A percentile compares a stretch with the other conserved stretches of the same genome.
Conservation (phyloP, 2,888 invertebrate genomes). For the Eilema sororculum region DNA sequence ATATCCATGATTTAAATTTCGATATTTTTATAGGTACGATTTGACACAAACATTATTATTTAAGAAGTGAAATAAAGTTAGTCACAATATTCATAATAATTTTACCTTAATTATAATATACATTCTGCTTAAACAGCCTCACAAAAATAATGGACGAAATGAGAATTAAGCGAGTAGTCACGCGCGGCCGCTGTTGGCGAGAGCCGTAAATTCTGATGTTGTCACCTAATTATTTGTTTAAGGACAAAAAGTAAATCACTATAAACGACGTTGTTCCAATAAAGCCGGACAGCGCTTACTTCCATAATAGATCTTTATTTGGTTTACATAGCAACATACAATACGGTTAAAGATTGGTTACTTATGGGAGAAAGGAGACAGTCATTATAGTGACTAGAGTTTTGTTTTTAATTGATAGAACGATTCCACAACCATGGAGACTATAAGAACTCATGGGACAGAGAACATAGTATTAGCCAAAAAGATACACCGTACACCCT, state of each 20-base stretch:
- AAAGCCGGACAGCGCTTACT: background rate
- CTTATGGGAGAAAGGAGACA: too few species aligned
- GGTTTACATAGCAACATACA: background rate
- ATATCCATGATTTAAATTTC: background rate
- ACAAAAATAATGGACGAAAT: background rate
- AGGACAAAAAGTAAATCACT: background rate
- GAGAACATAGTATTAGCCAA: too few species aligned
- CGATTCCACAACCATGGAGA: too few species aligned
- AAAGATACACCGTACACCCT: too few species aligned
- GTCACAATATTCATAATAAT: background rate
- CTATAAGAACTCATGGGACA: too few species aligned
- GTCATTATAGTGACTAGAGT: too few species aligned
- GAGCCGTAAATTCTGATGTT: slow-evolving; percentile 8
- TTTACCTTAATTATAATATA: background rate
- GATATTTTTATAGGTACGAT: background rate
- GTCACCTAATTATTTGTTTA: background rate
- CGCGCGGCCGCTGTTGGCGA: slow-evolving; percentile 3
- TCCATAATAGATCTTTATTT: background rate
- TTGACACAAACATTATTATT: too few species aligned
- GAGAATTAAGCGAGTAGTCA: slow-evolving; percentile 10
- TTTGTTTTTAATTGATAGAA: too few species aligned
- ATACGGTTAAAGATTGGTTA: background rate
- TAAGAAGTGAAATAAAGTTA: background rate
- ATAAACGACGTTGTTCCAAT: background rate
- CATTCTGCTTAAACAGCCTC: background rate